Conservation (phyloP, 1,140 invertebrate species). For the Nylanderia fulva region DNA sequence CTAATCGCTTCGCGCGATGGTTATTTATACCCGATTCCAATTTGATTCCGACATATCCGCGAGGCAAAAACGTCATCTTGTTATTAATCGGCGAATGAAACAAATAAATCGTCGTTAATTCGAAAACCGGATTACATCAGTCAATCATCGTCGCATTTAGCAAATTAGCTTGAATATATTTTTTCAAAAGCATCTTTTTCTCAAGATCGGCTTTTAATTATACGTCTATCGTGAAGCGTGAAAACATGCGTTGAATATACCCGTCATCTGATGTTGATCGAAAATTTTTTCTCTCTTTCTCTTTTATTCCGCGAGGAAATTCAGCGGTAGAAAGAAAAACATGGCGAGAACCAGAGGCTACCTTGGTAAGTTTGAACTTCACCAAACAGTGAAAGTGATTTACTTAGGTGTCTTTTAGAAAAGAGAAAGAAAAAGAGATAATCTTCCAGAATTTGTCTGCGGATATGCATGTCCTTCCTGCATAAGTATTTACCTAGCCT, state of each 20-base stretch:
- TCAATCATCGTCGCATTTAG: not conserved
- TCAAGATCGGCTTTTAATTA: not conserved
- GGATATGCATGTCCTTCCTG: not conserved
- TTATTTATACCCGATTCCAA: not conserved
- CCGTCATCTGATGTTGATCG: not conserved
- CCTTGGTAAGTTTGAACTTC: slow-evolving; percentile 18
- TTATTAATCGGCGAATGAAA: not conserved
- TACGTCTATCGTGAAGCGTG: not conserved
- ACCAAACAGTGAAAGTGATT: slow-evolving; percentile 70
- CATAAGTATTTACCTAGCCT: too few relatives aligned
- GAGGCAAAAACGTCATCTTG: not conserved
- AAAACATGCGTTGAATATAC: slow-evolving; percentile 1
- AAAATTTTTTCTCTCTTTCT: not conserved
- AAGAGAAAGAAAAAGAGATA: slow-evolving; percentile 19
- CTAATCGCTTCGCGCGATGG: not conserved
- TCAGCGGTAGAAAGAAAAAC: slow-evolving; percentile 2
- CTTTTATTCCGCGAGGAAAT: slow-evolving; percentile 22
- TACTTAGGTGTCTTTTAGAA: slow-evolving; percentile 21
- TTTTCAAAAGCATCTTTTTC: slow-evolving; percentile 6
- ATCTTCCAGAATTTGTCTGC: slow-evolving; percentile 7
- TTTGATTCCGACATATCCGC: not conserved
- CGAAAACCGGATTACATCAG: not conserved
- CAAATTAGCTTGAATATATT: not conserved
- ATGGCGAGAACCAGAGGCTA: slow-evolving; percentile 37
- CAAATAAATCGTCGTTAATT: slow-evolving; percentile 20